Conservation (phyloP, 2,888 invertebrate genomes). For the Clanis bilineata region DNA sequence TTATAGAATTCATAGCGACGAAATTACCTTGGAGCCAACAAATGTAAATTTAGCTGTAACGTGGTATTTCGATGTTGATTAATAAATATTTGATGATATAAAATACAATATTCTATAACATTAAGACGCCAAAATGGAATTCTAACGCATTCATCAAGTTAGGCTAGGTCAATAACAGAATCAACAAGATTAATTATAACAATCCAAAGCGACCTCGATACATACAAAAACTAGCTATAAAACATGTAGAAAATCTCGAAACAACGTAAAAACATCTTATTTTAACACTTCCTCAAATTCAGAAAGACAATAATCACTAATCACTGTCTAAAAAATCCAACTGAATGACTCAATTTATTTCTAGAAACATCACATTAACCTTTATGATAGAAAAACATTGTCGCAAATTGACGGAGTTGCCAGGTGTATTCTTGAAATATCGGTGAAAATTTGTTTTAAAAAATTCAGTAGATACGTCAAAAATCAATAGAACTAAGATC, state of each 20-base stretch:
- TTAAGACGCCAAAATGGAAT: neutral
- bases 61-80: neutral
- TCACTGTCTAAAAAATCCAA: neutral
- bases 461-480: too few relatives aligned
- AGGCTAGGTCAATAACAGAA: neutral
- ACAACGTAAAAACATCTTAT: neutral
- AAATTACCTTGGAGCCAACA: too few relatives aligned
- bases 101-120: neutral
- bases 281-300: neutral
- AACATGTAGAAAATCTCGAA: neutral
- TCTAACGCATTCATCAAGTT: neutral
- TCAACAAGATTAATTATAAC: neutral
- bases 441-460: too few relatives aligned
- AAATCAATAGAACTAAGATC: too few relatives aligned
- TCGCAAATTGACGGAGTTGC: neutral
- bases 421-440: too few relatives aligned
- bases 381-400: neutral
- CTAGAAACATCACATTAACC: neutral
- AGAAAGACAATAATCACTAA: constrained; percentile 3
- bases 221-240: neutral
- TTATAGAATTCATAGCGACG: too few relatives aligned
- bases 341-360: neutral
- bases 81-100: neutral
- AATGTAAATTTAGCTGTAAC: neutral
- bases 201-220: neutral